Conservation (phyloP, 2,888 invertebrate genomes). For the Melieria omissa region DNA sequence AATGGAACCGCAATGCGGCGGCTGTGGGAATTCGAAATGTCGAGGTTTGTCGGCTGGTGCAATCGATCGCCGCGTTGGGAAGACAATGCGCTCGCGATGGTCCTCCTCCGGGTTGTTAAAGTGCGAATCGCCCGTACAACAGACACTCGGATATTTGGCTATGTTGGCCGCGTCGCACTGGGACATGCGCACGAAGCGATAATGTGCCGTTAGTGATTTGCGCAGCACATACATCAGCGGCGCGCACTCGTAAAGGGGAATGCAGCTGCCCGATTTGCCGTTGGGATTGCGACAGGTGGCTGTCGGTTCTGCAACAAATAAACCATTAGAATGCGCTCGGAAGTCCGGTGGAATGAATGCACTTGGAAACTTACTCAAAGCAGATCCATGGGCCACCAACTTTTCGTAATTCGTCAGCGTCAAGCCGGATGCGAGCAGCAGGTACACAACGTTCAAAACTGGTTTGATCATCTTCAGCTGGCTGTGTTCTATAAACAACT, state of each 20-base stretch:
- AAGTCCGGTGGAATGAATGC: too few relatives aligned
- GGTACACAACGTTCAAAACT: neutral
- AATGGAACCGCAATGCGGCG: constrained; percentile 51
- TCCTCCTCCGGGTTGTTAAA: constrained; percentile 27
- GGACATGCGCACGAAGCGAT: constrained; percentile 40
- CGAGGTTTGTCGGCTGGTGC: neutral
- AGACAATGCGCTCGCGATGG: constrained; percentile 33
- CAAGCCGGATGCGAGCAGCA: neutral
- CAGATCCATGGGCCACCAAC: neutral
- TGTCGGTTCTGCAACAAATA: neutral
- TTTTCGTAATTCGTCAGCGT: constrained; percentile 2
- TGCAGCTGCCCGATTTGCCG: constrained; percentile 41
- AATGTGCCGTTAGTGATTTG: constrained; percentile 17
- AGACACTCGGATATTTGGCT: constrained; percentile 41
- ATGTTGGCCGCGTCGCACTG: constrained; percentile 37
- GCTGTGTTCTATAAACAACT: neutral
- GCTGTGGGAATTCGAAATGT: constrained; percentile 36
- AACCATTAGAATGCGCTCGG: too few relatives aligned
- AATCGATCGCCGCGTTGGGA: constrained; percentile 28
- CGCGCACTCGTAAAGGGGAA: constrained; percentile 42
- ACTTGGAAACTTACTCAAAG: too few relatives aligned
- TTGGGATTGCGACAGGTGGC: constrained; percentile 45
- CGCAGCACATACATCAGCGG: constrained; percentile 37
- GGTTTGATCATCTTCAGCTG: neutral
- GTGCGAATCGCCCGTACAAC: constrained; percentile 44